These are phyloP conservation scores for Manduca sexta DNA, from an alignment of 1,140 invertebrate species.

Conservation along the genomic window DNA sequence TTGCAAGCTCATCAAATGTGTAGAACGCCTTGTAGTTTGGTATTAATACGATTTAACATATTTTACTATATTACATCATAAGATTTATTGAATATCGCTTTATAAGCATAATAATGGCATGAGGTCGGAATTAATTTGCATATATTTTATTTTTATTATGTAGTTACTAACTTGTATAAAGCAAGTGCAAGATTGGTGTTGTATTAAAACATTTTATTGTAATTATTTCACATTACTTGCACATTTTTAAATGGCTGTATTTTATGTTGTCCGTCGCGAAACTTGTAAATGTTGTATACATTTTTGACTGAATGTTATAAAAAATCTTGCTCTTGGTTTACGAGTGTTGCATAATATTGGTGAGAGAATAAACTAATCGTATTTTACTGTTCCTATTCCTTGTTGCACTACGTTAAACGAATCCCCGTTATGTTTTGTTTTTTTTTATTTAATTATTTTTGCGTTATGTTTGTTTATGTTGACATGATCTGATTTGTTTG, in stretches of 20 bases:
- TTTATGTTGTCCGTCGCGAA: not conserved
- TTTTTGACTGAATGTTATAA: not conserved
- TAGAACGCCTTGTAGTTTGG: conserved; percentile 18
- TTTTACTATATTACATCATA: not conserved
- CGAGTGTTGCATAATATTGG: conserved; percentile 44
- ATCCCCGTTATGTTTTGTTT: conserved; percentile 36
- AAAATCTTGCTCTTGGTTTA: conserved; percentile 46
- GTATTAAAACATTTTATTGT: not conserved
- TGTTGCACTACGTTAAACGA: conserved; percentile 54
- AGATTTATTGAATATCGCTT: not conserved
- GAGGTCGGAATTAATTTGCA: conserved; percentile 30
- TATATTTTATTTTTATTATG: conserved; percentile 26
- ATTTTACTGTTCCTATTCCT: conserved; percentile 64
- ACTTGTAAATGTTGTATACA: not conserved
- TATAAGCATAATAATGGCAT: conserved; percentile 22
- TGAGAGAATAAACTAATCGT: conserved; percentile 64
- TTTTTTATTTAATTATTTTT: conserved; percentile 43
- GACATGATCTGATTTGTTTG: conserved; percentile 68
- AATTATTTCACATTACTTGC: no score
- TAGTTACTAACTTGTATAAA: conserved; percentile 29
- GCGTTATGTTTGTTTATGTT: conserved; percentile 65
- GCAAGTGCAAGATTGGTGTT: conserved; percentile 30
- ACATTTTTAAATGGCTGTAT: not conserved
- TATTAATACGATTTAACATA: conserved; percentile 4
- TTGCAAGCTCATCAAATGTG: conserved; percentile 18